Base-by-base conservation (phyloP, 2,113 vertebrate species). In the Hydrolagus affinis region DNA sequence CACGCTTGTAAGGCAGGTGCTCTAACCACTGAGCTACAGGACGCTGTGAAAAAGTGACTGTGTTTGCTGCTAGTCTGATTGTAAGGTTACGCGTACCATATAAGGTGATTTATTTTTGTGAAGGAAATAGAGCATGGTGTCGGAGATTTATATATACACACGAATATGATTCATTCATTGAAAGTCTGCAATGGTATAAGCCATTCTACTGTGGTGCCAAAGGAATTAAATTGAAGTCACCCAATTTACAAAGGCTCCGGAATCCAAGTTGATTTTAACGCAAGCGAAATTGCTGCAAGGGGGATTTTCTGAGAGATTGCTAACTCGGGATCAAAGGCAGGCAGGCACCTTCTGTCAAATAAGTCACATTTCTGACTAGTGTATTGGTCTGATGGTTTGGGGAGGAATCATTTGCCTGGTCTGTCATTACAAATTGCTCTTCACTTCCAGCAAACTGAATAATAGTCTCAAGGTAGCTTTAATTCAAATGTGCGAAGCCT, bases 371-470 rank as follows among this genome's bases (percentile, higher is more conserved):
- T 80, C 64, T 80, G 77, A 80, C 64, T 80, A 64, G 59, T 66
- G 78, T 83, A 83, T 83, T 83, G 78, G 78, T 68, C 23, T 66
- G 78, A 83, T 83, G 78, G 28, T 83, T 83, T 83, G 30, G 59
- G 25, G 28, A 32, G 9, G 28, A 66, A 83, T 66, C 78, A 66
- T 64, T 83, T 83, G 78, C 60, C 32, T 64, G 78, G 78, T 60
- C 30, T 83, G 62, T 83, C 78, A 32, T 83, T 83, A 83, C 78
- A 83, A 83, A 83, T 83, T 83, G 78, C 60, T 66, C 15, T 83
- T 83, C 78, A 83, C 77, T 30, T 83, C 77, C 60, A 83, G 77
- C 44, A 66, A 66, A 83, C 78, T 68, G 62, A 30, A 28, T 83
- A 83, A 83, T 83, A 23, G 60, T 62, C 78, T 32, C 30, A 66